Evolutionary conservation across 1,140 invertebrate genomes (phyloP).

Genomic region (Trichonephila clavata): DNA sequence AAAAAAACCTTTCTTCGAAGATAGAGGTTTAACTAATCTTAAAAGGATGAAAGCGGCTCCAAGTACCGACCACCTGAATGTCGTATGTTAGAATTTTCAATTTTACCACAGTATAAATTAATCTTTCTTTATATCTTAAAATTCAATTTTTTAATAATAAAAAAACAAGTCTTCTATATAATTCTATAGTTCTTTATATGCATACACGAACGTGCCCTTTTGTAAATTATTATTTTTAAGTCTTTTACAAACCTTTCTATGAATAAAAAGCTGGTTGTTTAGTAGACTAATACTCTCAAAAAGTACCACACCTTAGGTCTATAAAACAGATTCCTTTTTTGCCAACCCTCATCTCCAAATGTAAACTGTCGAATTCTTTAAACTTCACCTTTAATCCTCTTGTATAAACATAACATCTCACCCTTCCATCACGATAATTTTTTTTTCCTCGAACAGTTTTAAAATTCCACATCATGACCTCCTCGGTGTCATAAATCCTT

Average conservation of each 20-base stretch:
- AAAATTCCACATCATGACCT: constrained; percentile 28
- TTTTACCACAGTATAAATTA: no score
- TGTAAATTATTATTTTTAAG: no score
- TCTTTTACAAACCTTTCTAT: background rate
- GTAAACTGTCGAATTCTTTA: background rate
- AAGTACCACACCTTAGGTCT: background rate
- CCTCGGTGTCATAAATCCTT: background rate
- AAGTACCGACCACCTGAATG: no score
- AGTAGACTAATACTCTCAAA: background rate
- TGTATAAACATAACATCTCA: background rate
- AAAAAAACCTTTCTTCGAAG: no score
- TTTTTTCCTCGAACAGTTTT: background rate
- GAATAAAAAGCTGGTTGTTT: background rate
- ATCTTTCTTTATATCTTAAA: no score
- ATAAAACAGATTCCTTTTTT: background rate
- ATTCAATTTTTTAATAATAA: no score
- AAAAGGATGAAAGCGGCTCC: no score
- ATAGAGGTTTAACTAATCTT: no score
- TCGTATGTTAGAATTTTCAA: no score
- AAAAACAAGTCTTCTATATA: no score
- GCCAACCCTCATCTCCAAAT: background rate
- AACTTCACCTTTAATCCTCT: constrained; percentile 30
- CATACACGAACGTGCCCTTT: no score
- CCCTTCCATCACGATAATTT: background rate
- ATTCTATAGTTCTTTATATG: no score